Base-by-base conservation (phyloP, 2,888 invertebrate genomes). In the Morinoia aosen region DNA sequence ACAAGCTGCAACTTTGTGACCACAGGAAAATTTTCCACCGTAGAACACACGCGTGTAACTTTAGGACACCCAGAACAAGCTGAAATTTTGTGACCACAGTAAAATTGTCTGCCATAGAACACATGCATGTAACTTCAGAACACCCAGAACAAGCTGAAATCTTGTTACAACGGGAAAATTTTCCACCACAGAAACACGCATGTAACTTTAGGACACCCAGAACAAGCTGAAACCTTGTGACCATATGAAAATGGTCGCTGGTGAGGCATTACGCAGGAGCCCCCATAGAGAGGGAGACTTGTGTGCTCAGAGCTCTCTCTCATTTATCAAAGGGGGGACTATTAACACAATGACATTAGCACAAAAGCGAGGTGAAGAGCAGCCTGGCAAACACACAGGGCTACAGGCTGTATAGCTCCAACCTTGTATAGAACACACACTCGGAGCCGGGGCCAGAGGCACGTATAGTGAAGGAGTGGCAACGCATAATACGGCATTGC, bases 261-360 rank as follows among this genome's bases (percentile, higher is more conserved):
- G 76, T 25, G 33, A 76, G 76, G 76, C 76, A 76, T 33, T 76
- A 76, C 76, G 76, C 76, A 33, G 33, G 7, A 76, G 76, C 76
- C 76, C 76, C 76, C 76, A 76, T 33, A 33, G 57, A 8, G 93
- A 93, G 93, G 58, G 57, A 57, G 93, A 56, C 48, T 33, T 19
- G 57, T 48, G 93, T 48, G 48, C 19, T 39, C 90, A 40, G 93
- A 93, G 93, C 93, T 93, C 93, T 57, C 93, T n/a, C 93, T 93
- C 93, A 93, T 93, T 93, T 93, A 93, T 93, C 93, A 93, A 93
- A 93, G 93, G 93, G 90, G 93, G 57, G 93, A 93, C 93, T 93
- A 93, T 93, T 93, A 93, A 93, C 93, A 93, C 93, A 93, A 93
- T 93, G 93, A 93, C 93, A 93, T 93, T 93, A 93, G 93, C 93